These are phyloP conservation scores for Nyctibius bracteatus DNA, from an alignment of 2,113 vertebrate species.

Conservation along the genomic window DNA sequence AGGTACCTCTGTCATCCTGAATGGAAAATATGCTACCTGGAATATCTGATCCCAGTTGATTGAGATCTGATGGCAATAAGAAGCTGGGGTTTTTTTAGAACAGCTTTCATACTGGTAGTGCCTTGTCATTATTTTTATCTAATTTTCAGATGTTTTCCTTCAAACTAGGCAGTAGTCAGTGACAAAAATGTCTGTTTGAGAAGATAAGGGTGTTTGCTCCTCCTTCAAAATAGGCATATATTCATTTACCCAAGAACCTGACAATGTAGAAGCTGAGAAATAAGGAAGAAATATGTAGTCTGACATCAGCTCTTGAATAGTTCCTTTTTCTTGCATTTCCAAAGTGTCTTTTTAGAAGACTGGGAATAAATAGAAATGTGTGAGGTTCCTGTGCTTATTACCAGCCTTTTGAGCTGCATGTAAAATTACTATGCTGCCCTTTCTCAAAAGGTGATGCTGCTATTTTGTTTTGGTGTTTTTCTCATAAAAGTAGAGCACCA, in stretches of 20 bases:
- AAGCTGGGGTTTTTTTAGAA: not conserved
- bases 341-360: not conserved
- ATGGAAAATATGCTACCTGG: not conserved
- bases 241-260: not conserved
- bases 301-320: not conserved
- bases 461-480: not conserved
- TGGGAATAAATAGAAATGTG: not conserved
- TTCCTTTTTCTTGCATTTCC: not conserved
- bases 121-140: not conserved
- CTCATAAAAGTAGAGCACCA: not conserved
- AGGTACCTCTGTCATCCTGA: not conserved
- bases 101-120: not conserved
- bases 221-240: not conserved
- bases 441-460: not conserved
- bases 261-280: not conserved
- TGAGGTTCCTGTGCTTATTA: not conserved
- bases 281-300: not conserved
- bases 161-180: not conserved
- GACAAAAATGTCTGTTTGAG: not conserved
- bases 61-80: not conserved
- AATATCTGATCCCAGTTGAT: not conserved
- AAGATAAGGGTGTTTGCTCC: not conserved
- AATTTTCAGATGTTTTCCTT: not conserved
- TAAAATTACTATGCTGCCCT: not conserved
- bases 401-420: fast-evolving